A percentile compares a stretch with the other conserved stretches of the same genome.
These are phyloP conservation scores for Leucopsar rothschildi DNA, from an alignment of 2,113 vertebrate species.

Conservation along the genomic window DNA sequence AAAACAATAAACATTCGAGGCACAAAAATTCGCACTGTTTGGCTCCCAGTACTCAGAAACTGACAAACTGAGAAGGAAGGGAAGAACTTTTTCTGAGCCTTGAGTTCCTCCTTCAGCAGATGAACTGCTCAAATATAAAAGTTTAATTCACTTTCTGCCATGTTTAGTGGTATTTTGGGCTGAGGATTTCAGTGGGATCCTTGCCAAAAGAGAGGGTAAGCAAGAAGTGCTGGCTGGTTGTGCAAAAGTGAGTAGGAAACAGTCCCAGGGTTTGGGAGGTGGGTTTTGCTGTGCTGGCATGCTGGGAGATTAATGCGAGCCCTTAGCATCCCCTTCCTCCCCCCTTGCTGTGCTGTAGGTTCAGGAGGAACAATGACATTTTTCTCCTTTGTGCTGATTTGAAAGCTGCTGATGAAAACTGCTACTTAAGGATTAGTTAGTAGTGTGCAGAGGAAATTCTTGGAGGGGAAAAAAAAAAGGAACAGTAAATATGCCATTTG, in stretches of 20 bases:
- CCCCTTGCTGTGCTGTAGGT: constrained; percentile 5
- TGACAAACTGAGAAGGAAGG: neutral
- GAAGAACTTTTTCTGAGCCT: neutral
- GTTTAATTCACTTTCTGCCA: neutral
- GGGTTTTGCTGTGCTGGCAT: neutral
- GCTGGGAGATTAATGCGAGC: constrained; percentile 37
- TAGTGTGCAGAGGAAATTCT: constrained; percentile 1
- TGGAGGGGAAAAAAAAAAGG: neutral
- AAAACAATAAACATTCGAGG: constrained; percentile 41
- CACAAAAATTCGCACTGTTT: neutral
- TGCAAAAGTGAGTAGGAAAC: neutral
- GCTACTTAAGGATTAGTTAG: constrained; percentile 49
- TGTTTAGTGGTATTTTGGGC: neutral
- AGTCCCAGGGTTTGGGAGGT: neutral
- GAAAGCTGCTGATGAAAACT: constrained; percentile 50
- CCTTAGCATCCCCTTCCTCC: constrained; percentile 22
- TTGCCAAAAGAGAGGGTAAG: neutral
- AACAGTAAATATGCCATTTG: neutral
- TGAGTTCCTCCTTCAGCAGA: neutral
- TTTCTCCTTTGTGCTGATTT: constrained; percentile 50
- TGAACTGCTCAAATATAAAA: neutral
- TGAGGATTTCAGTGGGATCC: neutral
- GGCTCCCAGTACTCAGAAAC: neutral
- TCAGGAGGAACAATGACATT: constrained; percentile 31
- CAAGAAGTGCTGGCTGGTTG: neutral